Conservation (phyloP, 2,797 vertebrate genomes). For the Sphaeramia orbicularis region DNA sequence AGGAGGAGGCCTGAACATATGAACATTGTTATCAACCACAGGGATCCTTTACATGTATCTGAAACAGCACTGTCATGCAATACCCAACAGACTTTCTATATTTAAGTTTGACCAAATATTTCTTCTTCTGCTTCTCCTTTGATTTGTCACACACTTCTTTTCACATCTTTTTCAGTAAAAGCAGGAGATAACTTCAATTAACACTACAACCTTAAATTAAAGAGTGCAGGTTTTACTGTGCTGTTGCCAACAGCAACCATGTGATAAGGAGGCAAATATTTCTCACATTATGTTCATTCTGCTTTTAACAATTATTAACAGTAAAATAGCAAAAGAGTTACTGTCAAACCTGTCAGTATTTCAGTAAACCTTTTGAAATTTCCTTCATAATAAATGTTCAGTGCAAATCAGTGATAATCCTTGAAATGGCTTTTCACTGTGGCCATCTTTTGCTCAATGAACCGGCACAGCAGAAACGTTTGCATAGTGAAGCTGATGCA, state of each 20-base stretch:
- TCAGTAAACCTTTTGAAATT: slow-evolving; percentile 4
- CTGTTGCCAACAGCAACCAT: slow-evolving; percentile 28
- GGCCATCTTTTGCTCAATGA: slow-evolving; percentile 58
- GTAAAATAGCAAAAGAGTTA: slow-evolving; percentile 18
- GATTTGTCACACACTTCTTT: not conserved
- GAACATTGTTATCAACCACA: slow-evolving; percentile 56
- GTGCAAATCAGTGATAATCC: slow-evolving; percentile 41
- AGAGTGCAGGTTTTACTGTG: slow-evolving; percentile 1
- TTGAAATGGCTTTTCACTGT: slow-evolving; percentile 38
- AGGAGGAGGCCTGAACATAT: slow-evolving; percentile 62
- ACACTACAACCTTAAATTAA: slow-evolving; percentile 18
- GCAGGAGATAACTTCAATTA: slow-evolving; percentile 9
- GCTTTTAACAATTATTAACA: slow-evolving; percentile 24
- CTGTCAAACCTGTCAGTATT: not conserved
- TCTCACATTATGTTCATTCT: slow-evolving; percentile 22
- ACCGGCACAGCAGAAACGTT: slow-evolving; percentile 42
- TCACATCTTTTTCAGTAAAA: not conserved
- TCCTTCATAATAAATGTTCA: slow-evolving; percentile 26
- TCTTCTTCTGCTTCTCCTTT: slow-evolving; percentile 6
- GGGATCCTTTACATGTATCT: slow-evolving; percentile 56
- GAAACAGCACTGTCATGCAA: slow-evolving; percentile 51
- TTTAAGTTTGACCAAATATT: slow-evolving; percentile 16
- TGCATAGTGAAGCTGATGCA: slow-evolving; percentile 40
- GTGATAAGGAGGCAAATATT: slow-evolving; percentile 11
- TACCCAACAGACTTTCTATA: slow-evolving; percentile 16